phyloP scores from a whole-genome alignment of 2,797 vertebrate genomes.

The Anguilla obscura region DNA sequence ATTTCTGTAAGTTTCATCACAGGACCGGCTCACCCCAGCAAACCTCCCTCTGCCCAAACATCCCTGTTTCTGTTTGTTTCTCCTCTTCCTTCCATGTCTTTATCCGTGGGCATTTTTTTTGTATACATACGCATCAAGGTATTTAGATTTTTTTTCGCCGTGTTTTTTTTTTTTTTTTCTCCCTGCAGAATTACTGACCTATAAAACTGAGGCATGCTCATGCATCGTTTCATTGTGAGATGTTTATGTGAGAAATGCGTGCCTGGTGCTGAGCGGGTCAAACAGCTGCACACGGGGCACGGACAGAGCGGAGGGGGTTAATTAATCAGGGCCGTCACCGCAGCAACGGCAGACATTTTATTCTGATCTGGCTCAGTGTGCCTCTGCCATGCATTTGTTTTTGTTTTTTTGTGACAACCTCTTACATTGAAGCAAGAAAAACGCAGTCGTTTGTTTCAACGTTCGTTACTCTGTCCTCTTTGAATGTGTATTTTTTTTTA shows the following conservation, averaged over 20 bases:
- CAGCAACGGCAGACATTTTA: not conserved
- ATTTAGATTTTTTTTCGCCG: not conserved
- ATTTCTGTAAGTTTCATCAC: conserved; percentile 9
- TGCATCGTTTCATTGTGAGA: not conserved
- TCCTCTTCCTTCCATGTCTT: not conserved
- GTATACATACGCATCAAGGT: not conserved
- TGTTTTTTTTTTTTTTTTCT: not conserved
- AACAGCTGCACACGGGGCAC: not conserved
- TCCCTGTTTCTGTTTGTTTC: not conserved
- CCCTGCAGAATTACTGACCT: conserved; percentile 10
- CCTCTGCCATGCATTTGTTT: not conserved
- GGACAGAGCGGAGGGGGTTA: not conserved
- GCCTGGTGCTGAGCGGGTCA: not conserved
- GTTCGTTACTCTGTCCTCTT: not conserved
- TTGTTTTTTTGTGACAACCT: not conserved
- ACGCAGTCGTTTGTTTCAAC: not conserved
- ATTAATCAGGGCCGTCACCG: not conserved
- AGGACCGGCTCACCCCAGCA: not conserved
- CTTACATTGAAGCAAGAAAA: not conserved
- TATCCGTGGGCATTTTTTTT: not conserved
- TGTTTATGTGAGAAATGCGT: too few species aligned
- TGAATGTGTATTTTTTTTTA: not conserved
- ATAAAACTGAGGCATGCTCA: not conserved
- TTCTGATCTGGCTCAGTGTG: not conserved
- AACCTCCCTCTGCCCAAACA: not conserved